Percentiles rank a stretch among this genome's conserved stretches.
Evolutionary conservation across 2,888 invertebrate species (phyloP).

Genomic region (Drosophila greeni): DNA sequence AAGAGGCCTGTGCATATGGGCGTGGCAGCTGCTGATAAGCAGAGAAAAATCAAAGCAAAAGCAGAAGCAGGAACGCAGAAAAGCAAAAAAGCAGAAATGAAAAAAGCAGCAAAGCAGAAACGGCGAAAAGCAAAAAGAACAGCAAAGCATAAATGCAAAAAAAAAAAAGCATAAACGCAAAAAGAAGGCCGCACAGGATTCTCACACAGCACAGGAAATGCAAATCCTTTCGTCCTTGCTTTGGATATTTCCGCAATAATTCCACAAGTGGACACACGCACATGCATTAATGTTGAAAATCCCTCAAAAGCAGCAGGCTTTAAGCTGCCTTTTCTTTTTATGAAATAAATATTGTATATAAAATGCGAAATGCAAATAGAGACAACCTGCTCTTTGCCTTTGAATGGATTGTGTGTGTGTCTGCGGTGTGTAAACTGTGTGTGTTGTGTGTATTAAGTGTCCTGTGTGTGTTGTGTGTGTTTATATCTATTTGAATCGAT

Average conservation of each 20-base stretch:
- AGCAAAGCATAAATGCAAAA: not conserved
- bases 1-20: constrained; percentile 3
- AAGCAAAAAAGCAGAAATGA: not conserved
- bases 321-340: constrained; percentile 13
- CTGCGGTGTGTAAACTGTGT: too few relatives aligned
- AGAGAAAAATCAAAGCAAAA: not conserved
- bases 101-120: not conserved
- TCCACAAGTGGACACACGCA: constrained; percentile 18
- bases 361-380: constrained; percentile 13
- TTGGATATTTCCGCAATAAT: constrained; percentile 19
- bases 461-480: not conserved
- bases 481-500: constrained; percentile 14
- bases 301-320: constrained; percentile 12
- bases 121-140: not conserved
- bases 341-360: not conserved
- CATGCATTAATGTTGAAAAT: constrained; percentile 10
- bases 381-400: constrained; percentile 1
- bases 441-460: too few relatives aligned
- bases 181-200: not conserved
- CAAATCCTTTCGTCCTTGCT: constrained; percentile 8
- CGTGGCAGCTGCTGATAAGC: constrained; percentile 18
- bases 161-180: not conserved
- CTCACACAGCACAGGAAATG: not conserved
- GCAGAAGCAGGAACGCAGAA: not conserved
- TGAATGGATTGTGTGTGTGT: constrained; percentile 1